Percentiles rank a stretch among this genome's conserved stretches.
These are phyloP conservation scores for Protaetia brevitarsis DNA, from an alignment of 1,140 invertebrate genomes.

Conservation along the genomic window DNA sequence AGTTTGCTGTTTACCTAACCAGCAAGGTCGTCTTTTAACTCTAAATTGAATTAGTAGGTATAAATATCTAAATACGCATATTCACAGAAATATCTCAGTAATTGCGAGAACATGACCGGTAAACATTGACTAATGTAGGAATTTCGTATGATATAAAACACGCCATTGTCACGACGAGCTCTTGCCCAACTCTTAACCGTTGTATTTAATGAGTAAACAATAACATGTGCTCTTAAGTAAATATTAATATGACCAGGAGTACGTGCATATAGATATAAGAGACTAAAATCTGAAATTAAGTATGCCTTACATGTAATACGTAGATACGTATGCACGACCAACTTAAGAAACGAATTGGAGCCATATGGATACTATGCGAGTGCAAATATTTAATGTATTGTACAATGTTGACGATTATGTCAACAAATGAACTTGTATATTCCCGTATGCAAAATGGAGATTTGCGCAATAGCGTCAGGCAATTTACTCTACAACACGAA, in stretches of 20 bases:
- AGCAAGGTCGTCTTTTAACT: not conserved
- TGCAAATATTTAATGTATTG: conserved; percentile 2
- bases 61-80: not conserved
- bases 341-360: no score
- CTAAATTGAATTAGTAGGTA: conserved; percentile 13
- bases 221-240: conserved; percentile 10
- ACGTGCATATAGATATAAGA: no score
- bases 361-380: not conserved
- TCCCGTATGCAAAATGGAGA: not conserved
- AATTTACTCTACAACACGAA: no score
- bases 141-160: conserved; percentile 6
- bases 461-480: no score
- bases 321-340: not conserved
- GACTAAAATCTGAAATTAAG: not conserved
- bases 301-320: not conserved
- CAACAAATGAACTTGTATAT: no score
- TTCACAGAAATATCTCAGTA: not conserved
- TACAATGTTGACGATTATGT: not conserved
- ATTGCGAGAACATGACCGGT: not conserved
- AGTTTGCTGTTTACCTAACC: not conserved
- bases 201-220: conserved; percentile 11
- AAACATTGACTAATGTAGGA: conserved; percentile 7
- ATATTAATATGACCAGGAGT: not conserved
- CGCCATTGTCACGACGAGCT: not conserved
- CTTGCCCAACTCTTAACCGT: conserved; percentile 2